A percentile compares a stretch with the other conserved stretches of the same genome.
Evolutionary conservation across 2,888 invertebrate genomes (phyloP).

Genomic region (Peribatodes rhomboidaria): DNA sequence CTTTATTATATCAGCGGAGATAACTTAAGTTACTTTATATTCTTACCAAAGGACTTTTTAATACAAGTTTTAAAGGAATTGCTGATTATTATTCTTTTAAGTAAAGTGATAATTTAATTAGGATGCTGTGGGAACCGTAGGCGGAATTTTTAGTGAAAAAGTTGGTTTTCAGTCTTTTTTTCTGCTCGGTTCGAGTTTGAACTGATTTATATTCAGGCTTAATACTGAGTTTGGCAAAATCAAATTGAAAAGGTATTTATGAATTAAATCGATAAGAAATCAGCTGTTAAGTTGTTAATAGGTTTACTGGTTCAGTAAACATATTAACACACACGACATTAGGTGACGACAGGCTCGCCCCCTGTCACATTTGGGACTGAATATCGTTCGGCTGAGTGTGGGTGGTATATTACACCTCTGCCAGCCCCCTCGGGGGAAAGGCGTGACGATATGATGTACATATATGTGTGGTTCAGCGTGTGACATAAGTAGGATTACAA

Average conservation of each 20-base stretch:
- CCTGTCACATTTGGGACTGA: no score
- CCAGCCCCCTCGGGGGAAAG: no score
- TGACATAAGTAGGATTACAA: no score
- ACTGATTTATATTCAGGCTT: neutral
- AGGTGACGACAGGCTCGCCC: no score
- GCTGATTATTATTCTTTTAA: conserved; percentile 37
- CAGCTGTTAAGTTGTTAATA: neutral
- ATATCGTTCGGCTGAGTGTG: no score
- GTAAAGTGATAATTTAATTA: conserved; percentile 42
- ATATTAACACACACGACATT: no score
- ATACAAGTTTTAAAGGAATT: conserved; percentile 29
- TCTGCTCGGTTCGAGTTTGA: neutral
- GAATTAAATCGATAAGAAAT: neutral
- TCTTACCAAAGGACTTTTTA: conserved; percentile 31
- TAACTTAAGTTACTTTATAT: conserved; percentile 34
- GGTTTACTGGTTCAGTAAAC: no score
- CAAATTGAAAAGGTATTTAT: neutral
- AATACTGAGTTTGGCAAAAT: neutral
- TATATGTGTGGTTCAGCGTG: no score
- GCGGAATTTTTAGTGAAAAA: conserved; percentile 32
- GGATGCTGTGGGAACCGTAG: conserved; percentile 32
- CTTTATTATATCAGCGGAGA: conserved; percentile 29
- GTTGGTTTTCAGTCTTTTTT: neutral
- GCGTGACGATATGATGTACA: no score
- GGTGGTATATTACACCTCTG: no score